Evolutionary conservation across 1,140 invertebrate genomes (phyloP).

Genomic region (Hetaerina americana): DNA sequence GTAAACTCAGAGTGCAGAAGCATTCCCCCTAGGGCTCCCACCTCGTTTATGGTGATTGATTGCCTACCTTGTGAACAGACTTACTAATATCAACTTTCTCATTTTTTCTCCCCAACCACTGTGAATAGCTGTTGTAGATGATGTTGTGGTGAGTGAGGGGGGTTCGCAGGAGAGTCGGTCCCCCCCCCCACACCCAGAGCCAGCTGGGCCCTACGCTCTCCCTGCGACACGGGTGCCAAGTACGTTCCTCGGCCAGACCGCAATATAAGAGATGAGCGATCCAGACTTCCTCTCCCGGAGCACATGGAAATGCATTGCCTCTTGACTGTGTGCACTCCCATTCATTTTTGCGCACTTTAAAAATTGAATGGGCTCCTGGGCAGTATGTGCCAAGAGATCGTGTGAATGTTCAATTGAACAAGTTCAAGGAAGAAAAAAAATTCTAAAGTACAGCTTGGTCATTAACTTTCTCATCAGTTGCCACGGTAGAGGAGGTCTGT

Average conservation of each 20-base stretch:
- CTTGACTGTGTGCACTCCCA: neutral
- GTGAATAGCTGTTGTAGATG: constrained; percentile 19
- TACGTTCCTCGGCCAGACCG: neutral
- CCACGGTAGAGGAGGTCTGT: neutral
- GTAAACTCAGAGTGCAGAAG: too few relatives aligned
- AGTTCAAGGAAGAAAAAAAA: neutral
- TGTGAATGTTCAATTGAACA: too few relatives aligned
- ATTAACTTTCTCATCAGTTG: neutral
- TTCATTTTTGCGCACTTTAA: neutral
- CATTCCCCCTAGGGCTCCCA: neutral
- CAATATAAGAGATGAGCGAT: neutral
- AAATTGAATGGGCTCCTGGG: neutral
- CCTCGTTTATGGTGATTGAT: constrained; percentile 7
- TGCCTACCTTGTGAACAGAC: constrained; percentile 12
- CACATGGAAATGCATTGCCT: neutral
- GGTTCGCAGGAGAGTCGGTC: neutral
- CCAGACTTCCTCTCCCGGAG: neutral
- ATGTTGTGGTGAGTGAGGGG: constrained; percentile 4
- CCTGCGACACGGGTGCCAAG: neutral
- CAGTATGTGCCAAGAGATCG: neutral
- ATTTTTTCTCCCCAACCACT: constrained; percentile 17
- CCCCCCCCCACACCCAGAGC: neutral
- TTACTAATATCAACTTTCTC: constrained; percentile 16
- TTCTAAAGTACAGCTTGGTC: too few relatives aligned
- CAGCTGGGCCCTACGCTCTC: neutral